Base-by-base conservation (phyloP, 2,797 vertebrate genomes). In the Pangasius larnaudii region DNA sequence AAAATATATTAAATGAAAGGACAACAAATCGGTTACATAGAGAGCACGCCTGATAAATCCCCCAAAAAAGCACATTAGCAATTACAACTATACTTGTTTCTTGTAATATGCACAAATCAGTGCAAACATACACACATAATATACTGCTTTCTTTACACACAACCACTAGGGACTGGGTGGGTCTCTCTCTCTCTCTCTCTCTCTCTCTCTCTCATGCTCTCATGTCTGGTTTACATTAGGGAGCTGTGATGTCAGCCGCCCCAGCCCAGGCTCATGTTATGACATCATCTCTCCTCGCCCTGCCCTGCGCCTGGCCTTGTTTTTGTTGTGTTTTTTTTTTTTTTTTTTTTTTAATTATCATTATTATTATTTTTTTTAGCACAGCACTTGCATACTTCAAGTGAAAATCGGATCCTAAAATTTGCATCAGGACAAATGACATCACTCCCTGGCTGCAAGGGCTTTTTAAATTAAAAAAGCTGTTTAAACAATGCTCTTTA, bases 171-270 rank as follows among this genome's bases (percentile, higher is more conserved):
- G 61, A 61, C 80, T 24, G 72, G 72, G 87, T 46, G 80, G 87
- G 67, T 87, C 78, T 72, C 51, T 42, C 53, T 46, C 67, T 49
- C 7, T 59, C 58, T 36, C 59, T 59, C 53, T 77, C 72, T 8
- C 11, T 58, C n/a, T 56, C 27, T 77, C 46, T 42, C 72, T 53
- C 42, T 42, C 72, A 11, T 49, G 33, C 59, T 51, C 59, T 14
- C 78, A 77, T 7, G 72, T 88, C 88, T 92, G 90, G 65, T 87
- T 91, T 71, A 80, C 53, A 90, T 91, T 87, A 85, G 78, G 63
- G 33, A 86, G 6, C 84, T 63, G 51, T 90, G 90, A 92, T 91
- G 89, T 91, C 88, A 91, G n/a, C 49, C 59, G 13, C 87, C 85
- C 82, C 78, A 6, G 24, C 88, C 89, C 89, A 71, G 27, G 24